These are phyloP conservation scores for Tragelaphus buxtoni DNA, from an alignment of 2,113 vertebrate species.

Conservation along the genomic window DNA sequence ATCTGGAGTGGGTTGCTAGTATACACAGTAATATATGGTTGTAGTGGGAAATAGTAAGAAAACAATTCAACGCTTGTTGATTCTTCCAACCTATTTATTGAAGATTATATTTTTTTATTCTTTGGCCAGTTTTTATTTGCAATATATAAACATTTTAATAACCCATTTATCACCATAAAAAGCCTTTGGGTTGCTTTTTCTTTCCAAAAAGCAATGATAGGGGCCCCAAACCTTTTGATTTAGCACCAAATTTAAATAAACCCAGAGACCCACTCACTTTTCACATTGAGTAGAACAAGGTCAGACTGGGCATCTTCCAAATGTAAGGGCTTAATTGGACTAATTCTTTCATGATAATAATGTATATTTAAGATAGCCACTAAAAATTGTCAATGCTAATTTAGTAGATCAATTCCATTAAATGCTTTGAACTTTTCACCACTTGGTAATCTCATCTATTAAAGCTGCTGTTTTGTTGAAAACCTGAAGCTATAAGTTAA, in stretches of 20 bases:
- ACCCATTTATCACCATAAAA: conserved; percentile 17
- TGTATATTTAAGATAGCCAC: conserved; percentile 77
- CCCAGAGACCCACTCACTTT: conserved; percentile 39
- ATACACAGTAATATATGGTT: neutral
- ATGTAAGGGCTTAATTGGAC: conserved; percentile 71
- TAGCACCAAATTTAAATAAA: conserved; percentile 60
- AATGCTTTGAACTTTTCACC: conserved; percentile 74
- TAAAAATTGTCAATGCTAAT: conserved; percentile 77
- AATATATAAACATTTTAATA: conserved; percentile 44
- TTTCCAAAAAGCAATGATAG: conserved; percentile 22
- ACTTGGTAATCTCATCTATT: conserved; percentile 76
- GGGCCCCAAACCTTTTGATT: conserved; percentile 45
- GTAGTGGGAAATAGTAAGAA: conserved; percentile 7
- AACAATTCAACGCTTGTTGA: neutral
- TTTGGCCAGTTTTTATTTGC: conserved; percentile 48
- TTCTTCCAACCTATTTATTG: conserved; percentile 25
- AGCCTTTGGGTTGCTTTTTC: conserved; percentile 29
- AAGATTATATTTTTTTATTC: conserved; percentile 31
- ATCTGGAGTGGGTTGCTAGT: neutral
- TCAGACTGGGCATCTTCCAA: conserved; percentile 62
- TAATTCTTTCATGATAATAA: conserved; percentile 75
- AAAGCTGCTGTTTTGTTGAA: conserved; percentile 62
- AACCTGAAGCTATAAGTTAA: conserved; percentile 70
- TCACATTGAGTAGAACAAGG: conserved; percentile 52
- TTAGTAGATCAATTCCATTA: conserved; percentile 77